phyloP scores from a whole-genome alignment of 2,888 invertebrate genomes.

The Temnothorax unifasciatus region DNA sequence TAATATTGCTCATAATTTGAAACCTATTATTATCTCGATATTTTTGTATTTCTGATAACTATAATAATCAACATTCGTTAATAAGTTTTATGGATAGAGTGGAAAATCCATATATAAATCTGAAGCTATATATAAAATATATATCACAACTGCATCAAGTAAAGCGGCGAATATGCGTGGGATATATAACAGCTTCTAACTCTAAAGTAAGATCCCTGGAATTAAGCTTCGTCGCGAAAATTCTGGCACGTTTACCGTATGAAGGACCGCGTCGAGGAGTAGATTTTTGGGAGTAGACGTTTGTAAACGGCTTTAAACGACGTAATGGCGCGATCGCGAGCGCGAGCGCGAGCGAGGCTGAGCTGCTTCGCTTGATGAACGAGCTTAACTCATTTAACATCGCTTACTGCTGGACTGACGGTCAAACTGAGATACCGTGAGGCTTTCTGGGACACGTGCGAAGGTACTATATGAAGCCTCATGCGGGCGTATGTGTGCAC shows the following conservation, averaged over 20 bases:
- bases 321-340: conserved; percentile 54
- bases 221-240: conserved; percentile 50
- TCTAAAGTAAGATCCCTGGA: conserved; percentile 28
- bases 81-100: neutral
- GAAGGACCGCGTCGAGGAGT: conserved; percentile 37
- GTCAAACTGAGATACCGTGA: conserved; percentile 57
- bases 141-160: neutral
- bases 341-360: conserved; percentile 40
- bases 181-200: neutral
- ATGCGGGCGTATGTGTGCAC: conserved; percentile 28
- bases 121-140: neutral
- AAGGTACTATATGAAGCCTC: conserved; percentile 10
- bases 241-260: conserved; percentile 9
- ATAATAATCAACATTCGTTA: neutral
- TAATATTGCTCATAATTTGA: neutral
- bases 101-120: neutral
- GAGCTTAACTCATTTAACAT: conserved; percentile 69
- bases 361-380: conserved; percentile 59
- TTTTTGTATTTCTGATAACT: neutral
- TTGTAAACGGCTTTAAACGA: conserved; percentile 57
- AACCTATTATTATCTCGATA: neutral
- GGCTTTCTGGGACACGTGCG: conserved; percentile 52
- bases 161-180: neutral
- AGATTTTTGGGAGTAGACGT: conserved; percentile 50
- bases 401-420: conserved; percentile 64